phyloP scores from a whole-genome alignment of 2,797 vertebrate genomes.

The Atherinosoma microstoma region DNA sequence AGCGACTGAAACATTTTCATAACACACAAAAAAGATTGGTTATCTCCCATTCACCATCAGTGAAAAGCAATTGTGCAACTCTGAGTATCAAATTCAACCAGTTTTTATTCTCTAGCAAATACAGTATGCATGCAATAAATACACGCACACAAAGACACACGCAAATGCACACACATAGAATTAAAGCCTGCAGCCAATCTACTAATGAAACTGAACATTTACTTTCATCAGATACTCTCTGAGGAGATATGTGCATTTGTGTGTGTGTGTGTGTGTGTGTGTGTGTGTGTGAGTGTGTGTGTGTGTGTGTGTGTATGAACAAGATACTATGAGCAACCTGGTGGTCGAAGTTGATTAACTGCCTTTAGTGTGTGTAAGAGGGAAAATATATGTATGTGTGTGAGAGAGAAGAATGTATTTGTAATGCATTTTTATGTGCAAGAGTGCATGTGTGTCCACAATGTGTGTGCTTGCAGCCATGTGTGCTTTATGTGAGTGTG shows the following conservation, averaged over 20 bases:
- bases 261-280: slow-evolving; percentile 22
- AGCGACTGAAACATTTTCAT: slow-evolving; percentile 49
- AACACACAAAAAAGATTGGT: slow-evolving; percentile 21
- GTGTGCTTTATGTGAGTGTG: slow-evolving; percentile 31
- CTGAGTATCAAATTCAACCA: slow-evolving; percentile 30
- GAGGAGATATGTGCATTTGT: slow-evolving; percentile 83
- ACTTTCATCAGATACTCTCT: slow-evolving; percentile 92
- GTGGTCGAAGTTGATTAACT: slow-evolving; percentile 77
- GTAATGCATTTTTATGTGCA: slow-evolving; percentile 77
- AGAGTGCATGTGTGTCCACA: slow-evolving; percentile 63
- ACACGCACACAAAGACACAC: slow-evolving; percentile 2
- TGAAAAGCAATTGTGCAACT: slow-evolving; percentile 29
- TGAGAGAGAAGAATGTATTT: slow-evolving; percentile 83
- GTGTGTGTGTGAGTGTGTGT: slow-evolving; percentile 13
- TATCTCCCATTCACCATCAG: slow-evolving; percentile 10
- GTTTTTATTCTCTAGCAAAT: slow-evolving; percentile 24
- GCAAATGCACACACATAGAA: slow-evolving; percentile 29
- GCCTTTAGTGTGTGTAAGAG: slow-evolving; percentile 59
- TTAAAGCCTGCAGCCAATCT: slow-evolving; percentile 90
- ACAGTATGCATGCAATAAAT: slow-evolving; percentile 28
- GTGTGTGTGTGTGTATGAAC: slow-evolving; percentile 30
- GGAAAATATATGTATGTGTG: slow-evolving; percentile 75
- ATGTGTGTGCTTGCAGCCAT: slow-evolving; percentile 36
- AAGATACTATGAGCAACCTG: slow-evolving; percentile 54
- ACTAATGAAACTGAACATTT: slow-evolving; percentile 91